Percentiles rank a stretch among this genome's conserved stretches.
Conservation (phyloP, 2,888 invertebrate genomes). For the Sminthurinus aureus region DNA sequence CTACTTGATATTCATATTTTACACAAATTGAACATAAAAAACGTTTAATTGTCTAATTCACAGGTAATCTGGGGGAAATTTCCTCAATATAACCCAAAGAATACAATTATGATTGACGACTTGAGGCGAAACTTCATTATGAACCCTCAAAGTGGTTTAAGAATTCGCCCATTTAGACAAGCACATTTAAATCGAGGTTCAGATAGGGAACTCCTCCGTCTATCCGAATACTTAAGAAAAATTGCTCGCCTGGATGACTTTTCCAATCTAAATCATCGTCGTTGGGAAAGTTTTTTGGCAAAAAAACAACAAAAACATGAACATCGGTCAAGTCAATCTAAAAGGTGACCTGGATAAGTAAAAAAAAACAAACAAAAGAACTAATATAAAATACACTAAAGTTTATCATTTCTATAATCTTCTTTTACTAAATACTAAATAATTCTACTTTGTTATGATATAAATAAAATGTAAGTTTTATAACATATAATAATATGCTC, state of each 20-base stretch:
- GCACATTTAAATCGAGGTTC: slow-evolving; percentile 86
- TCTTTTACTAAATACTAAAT: no score
- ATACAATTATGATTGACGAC: slow-evolving; percentile 98
- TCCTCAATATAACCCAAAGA: slow-evolving; percentile 84
- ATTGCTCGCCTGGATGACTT: slow-evolving; percentile 86
- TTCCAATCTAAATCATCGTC: slow-evolving; percentile 82
- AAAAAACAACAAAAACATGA: slow-evolving; percentile 37
- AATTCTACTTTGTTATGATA: no score
- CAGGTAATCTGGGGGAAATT: slow-evolving; percentile 98
- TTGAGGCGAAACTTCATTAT: slow-evolving; percentile 94
- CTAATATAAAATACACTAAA: slow-evolving; percentile 11
- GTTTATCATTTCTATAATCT: neutral
- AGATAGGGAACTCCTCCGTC: slow-evolving; percentile 81
- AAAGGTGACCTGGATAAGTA: slow-evolving; percentile 36
- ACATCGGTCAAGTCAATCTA: slow-evolving; percentile 38
- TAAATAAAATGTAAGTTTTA: no score
- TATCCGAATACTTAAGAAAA: slow-evolving; percentile 80
- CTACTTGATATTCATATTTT: no score
- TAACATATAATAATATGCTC: no score
- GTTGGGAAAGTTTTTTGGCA: slow-evolving; percentile 75
- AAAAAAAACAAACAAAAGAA: neutral
- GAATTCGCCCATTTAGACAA: slow-evolving; percentile 82
- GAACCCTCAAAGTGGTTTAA: slow-evolving; percentile 88
- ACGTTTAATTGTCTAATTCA: no score
- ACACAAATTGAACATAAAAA: no score